Evolutionary conservation across 2,113 vertebrate genomes (phyloP), one percentile per base, ranked within the genome.

Genomic region (Cephalopholis sonnerati): DNA sequence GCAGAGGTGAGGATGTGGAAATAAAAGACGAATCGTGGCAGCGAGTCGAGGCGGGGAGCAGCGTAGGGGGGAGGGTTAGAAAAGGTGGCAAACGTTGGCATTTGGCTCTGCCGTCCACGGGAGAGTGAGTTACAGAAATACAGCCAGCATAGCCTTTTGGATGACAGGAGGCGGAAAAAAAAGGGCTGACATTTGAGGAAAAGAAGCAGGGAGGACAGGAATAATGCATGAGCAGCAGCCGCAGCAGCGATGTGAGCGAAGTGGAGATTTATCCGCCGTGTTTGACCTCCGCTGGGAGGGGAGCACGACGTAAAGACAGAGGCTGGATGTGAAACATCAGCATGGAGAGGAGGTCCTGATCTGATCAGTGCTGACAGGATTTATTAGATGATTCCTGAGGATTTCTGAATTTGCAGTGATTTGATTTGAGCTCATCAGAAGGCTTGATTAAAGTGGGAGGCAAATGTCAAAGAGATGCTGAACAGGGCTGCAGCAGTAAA

Each of bases 141-240:
- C 76, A 81, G 65, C 70, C 68, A 0, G 46, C 2, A 1, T 24
- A 68, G 79, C 85, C 62, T 82, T 77, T 81, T 10, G 2, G 73
- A 83, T 81, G 83, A 79, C 76, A 55, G 73, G 27, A 36, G 29
- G 20, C 3, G 54, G 4, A 10, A 27, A 39, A 61, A 58, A 54
- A 27, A 65, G 48, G 11, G 5, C 70, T 88, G 91, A 90, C 89
- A 91, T 89, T 88, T 87, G 71, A 84, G 74, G 64, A 61, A 51
- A 24, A 70, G 79, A 27, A 82, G 70, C 27, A 7, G 2, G 46
- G 70, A 79, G 79, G 71, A 76, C 5, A 3, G 69, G 84, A 88
- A 87, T 87, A 90, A 87, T 85, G 86, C 69, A 86, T 87, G 86
- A 92, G 84, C 62, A 12, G 59, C 29, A 39, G 39, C 39, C 3